phyloP scores from a whole-genome alignment of 2,888 invertebrate genomes.

The Parascotia fuliginaria region DNA sequence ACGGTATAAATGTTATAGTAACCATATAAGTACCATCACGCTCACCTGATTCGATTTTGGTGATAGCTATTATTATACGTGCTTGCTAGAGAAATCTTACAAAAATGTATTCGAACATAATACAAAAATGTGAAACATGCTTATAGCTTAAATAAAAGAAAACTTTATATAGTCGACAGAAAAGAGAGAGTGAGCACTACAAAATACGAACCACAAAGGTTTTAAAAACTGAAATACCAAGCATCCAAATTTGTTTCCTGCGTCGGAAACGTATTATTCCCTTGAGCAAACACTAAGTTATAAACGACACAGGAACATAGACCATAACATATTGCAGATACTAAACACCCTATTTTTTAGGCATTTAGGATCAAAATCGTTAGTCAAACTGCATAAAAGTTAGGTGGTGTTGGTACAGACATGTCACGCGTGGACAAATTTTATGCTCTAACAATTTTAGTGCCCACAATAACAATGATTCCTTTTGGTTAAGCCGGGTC shows the following conservation, averaged over 20 bases:
- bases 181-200: too few species aligned
- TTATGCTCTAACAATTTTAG: conserved; percentile 67
- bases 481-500: conserved; percentile 47
- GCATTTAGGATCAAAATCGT: conserved; percentile 7
- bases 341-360: conserved; percentile 3
- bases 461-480: conserved; percentile 62
- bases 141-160: too few species aligned
- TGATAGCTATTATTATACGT: too few species aligned
- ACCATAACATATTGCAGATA: conserved; percentile 6
- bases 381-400: conserved; percentile 17
- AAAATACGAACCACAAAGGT: neutral
- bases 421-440: conserved; percentile 58
- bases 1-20: too few species aligned
- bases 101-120: too few species aligned
- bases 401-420: conserved; percentile 44
- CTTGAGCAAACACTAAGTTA: conserved; percentile 49
- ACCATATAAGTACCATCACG: too few species aligned
- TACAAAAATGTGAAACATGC: too few species aligned
- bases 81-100: too few species aligned
- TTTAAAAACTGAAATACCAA: conserved; percentile 3
- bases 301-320: conserved; percentile 50
- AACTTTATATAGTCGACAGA: too few species aligned
- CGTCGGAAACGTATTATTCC: conserved; percentile 32
- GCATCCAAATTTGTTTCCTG: conserved; percentile 29
- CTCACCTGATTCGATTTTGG: too few species aligned